These are phyloP conservation scores for Balanococcus diminutus DNA, from an alignment of 2,888 invertebrate species.

Conservation along the genomic window DNA sequence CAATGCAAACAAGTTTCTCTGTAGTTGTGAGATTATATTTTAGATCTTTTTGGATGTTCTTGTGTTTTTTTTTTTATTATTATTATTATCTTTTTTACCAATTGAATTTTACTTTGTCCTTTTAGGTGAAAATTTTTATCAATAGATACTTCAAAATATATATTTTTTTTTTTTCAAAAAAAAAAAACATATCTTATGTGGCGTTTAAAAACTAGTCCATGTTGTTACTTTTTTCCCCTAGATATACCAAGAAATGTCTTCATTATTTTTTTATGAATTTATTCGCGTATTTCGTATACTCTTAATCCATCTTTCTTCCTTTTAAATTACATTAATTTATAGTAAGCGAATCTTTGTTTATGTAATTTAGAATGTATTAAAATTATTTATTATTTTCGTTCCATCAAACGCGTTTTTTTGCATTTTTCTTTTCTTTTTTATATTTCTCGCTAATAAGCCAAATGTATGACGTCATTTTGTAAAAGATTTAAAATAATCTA, in stretches of 20 bases:
- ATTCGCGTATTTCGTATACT: not conserved
- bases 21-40: slow-evolving; percentile 38
- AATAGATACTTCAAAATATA: no score
- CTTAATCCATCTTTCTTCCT: not conserved
- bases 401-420: not conserved
- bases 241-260: not conserved
- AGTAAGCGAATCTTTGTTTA: not conserved
- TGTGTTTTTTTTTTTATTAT: not conserved
- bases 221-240: not conserved
- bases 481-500: not conserved
- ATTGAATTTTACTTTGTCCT: not conserved
- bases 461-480: not conserved
- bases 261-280: not conserved
- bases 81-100: not conserved
- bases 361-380: not conserved
- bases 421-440: not conserved
- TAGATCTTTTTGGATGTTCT: not conserved
- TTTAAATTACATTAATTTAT: not conserved
- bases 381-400: not conserved
- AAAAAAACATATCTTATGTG: not conserved
- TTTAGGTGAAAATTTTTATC: no score
- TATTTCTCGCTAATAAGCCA: not conserved
- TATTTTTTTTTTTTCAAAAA: not conserved
- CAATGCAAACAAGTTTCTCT: slow-evolving; percentile 49
- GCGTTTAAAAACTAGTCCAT: not conserved